These are phyloP conservation scores for Pseudochromis fuscus DNA, from an alignment of 2,797 vertebrate genomes.

Conservation along the genomic window DNA sequence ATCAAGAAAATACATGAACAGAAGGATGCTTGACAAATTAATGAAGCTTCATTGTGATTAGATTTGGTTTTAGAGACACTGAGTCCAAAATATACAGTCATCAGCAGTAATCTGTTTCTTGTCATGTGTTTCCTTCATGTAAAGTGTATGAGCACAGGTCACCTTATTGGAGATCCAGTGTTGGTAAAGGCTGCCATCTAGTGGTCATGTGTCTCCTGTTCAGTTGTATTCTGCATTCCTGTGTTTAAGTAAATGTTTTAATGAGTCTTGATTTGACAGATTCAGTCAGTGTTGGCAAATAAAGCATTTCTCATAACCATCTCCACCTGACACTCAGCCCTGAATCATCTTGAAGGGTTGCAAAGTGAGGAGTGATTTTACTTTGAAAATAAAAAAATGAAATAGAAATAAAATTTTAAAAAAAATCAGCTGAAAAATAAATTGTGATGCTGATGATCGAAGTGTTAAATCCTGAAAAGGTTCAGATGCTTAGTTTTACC, in stretches of 20 bases:
- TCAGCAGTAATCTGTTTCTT: not conserved
- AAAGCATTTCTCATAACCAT: not conserved
- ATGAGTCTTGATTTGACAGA: not conserved
- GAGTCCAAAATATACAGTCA: no score
- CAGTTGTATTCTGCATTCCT: not conserved
- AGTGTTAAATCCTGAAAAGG: no score
- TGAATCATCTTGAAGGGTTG: no score
- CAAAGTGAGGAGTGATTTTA: no score
- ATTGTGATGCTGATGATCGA: not conserved
- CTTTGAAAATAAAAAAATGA: no score
- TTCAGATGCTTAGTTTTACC: not conserved
- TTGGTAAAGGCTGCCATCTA: constrained; percentile 61
- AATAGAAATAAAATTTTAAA: no score
- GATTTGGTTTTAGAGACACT: no score
- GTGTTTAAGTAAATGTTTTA: not conserved
- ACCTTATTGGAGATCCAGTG: not conserved
- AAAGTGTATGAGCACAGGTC: not conserved
- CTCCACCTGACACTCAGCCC: not conserved
- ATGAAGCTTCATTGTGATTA: not conserved
- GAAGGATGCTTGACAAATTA: no score
- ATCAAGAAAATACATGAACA: not conserved
- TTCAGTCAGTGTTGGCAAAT: not conserved
- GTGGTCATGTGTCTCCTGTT: constrained; percentile 33
- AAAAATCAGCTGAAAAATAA: not conserved
- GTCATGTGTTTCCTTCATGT: not conserved